Evolutionary conservation across 2,113 vertebrate species (phyloP).

Genomic region (Seriola dumerili): DNA sequence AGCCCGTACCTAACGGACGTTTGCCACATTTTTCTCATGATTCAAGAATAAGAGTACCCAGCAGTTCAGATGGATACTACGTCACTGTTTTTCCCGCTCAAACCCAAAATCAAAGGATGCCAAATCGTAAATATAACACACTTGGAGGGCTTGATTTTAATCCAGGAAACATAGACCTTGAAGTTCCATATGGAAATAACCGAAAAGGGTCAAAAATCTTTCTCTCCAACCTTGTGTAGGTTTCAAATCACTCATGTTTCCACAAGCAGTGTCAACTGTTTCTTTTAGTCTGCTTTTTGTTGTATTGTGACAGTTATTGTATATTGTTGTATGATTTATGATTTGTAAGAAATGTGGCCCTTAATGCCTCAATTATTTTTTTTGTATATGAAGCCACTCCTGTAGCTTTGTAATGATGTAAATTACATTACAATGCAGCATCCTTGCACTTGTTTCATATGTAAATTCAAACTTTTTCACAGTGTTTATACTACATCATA

Average conservation of each 20-base stretch:
- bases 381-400: not conserved
- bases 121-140: conserved; percentile 65
- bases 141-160: conserved; percentile 54
- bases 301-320: conserved; percentile 32
- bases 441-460: conserved; percentile 37
- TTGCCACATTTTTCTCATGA: conserved; percentile 23
- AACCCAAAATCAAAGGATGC: conserved; percentile 40
- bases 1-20: not conserved
- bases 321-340: not conserved
- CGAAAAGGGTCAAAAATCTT: conserved; percentile 71
- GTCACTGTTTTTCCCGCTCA: conserved; percentile 69
- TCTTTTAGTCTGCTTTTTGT: not conserved
- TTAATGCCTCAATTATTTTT: not conserved
- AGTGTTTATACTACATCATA: not conserved
- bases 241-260: not conserved
- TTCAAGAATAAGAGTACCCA: not conserved
- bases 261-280: not conserved
- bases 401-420: conserved; percentile 5
- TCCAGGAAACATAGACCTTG: conserved; percentile 73
- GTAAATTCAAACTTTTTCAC: not conserved
- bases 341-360: not conserved
- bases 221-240: conserved; percentile 75
- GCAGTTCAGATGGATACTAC: conserved; percentile 51
- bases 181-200: conserved; percentile 74
- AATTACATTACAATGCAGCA: not conserved